phyloP scores from a whole-genome alignment of 2,113 vertebrate genomes.

The Plestiodon gilberti region DNA sequence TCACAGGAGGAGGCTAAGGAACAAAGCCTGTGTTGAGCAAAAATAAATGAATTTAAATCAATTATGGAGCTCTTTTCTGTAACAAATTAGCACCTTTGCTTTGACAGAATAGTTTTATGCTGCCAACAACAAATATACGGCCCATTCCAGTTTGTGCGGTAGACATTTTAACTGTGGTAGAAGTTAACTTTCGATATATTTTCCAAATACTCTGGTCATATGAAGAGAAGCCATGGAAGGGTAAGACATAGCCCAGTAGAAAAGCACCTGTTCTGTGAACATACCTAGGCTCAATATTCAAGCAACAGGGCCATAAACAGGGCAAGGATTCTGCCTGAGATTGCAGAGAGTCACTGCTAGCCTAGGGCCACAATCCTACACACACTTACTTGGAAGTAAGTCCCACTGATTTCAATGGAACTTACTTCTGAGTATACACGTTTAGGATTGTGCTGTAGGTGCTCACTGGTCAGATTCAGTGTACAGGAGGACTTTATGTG shows the following conservation, averaged over 20 bases:
- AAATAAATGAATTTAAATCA: conserved; percentile 54
- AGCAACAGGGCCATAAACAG: too few species aligned
- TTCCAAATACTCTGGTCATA: conserved; percentile 15
- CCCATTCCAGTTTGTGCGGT: conserved; percentile 15
- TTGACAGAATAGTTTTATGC: conserved; percentile 56
- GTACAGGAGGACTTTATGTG: background rate
- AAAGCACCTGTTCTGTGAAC: background rate
- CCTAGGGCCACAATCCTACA: background rate
- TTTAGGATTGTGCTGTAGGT: background rate
- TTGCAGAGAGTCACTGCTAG: background rate
- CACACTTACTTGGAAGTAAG: too few species aligned
- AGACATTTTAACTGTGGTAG: conserved; percentile 32
- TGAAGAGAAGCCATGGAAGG: background rate
- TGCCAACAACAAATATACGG: conserved; percentile 52
- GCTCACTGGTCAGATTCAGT: background rate
- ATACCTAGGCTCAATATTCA: background rate
- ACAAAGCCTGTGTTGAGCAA: conserved; percentile 57
- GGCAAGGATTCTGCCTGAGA: background rate
- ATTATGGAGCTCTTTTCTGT: conserved; percentile 48
- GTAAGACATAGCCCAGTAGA: background rate
- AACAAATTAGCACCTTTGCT: conserved; percentile 65
- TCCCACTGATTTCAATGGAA: too few species aligned
- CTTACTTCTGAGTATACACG: too few species aligned
- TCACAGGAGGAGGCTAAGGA: conserved; percentile 61
- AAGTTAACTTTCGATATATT: conserved; percentile 5